A percentile compares a stretch with the other conserved stretches of the same genome.
Evolutionary conservation across 2,888 invertebrate genomes (phyloP).

Genomic region (Stenotaenia linearis): DNA sequence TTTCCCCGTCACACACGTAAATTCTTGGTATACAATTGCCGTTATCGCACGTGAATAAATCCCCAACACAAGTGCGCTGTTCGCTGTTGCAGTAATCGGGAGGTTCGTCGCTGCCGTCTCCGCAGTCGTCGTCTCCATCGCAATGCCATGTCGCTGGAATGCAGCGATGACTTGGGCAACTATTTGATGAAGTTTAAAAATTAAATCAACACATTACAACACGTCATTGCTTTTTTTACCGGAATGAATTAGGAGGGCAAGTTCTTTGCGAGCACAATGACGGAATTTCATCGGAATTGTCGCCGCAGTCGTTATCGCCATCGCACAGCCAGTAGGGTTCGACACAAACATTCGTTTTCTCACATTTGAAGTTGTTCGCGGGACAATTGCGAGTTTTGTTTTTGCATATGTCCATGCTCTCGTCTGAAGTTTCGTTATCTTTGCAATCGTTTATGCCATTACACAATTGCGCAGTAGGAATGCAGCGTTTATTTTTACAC

Average conservation of each 20-base stretch:
- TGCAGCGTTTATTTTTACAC: constrained; percentile 87
- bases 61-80: constrained; percentile 88
- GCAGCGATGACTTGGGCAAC: constrained; percentile 87
- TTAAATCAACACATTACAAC: no score
- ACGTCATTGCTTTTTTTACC: no score
- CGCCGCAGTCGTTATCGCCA: constrained; percentile 90
- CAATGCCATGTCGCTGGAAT: constrained; percentile 96
- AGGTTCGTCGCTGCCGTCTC: constrained; percentile 84
- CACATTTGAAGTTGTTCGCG: constrained; percentile 81
- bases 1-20: constrained; percentile 91
- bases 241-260: constrained; percentile 85
- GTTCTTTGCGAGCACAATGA: constrained; percentile 85
- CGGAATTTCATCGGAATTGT: constrained; percentile 68
- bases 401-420: constrained; percentile 74
- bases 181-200: constrained; percentile 36
- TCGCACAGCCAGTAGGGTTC: constrained; percentile 97
- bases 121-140: constrained; percentile 91
- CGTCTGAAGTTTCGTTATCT: constrained; percentile 84
- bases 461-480: constrained; percentile 72
- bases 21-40: constrained; percentile 92
- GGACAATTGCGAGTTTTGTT: constrained; percentile 58
- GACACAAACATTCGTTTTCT: constrained; percentile 91
- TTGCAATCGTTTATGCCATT: constrained; percentile 92
- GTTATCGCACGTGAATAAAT: constrained; percentile 91
- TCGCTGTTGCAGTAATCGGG: constrained; percentile 89